These are phyloP conservation scores for Papilio polyxenes DNA, from an alignment of 1,140 invertebrate genomes.

Conservation along the genomic window DNA sequence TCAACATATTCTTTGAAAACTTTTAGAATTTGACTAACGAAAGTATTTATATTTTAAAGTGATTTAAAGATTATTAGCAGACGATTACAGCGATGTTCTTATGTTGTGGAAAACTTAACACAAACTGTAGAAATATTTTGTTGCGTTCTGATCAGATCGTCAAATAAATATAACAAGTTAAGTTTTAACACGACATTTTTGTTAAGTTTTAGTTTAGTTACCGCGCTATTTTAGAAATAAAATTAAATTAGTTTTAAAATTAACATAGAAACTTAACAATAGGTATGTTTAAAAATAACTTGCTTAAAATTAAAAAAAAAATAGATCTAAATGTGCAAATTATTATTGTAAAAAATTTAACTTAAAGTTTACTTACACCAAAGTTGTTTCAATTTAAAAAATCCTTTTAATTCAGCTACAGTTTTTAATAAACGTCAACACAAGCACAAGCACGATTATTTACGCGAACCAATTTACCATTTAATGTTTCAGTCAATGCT, in stretches of 20 bases:
- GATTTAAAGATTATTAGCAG: too few species aligned
- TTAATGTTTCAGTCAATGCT: conserved; percentile 40
- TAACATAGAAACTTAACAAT: not conserved
- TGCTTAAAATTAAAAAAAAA: not conserved
- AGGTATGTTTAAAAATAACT: not conserved
- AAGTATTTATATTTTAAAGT: not conserved
- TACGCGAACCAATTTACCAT: conserved; percentile 40
- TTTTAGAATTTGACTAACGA: not conserved
- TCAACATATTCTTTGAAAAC: too few species aligned
- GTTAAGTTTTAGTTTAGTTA: too few species aligned
- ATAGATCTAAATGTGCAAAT: not conserved
- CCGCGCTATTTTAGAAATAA: too few species aligned
- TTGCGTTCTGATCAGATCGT: too few species aligned
- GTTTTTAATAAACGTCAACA: conserved; percentile 48
- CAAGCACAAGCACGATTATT: conserved; percentile 41
- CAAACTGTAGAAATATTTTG: too few species aligned
- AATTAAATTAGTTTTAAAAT: too few species aligned
- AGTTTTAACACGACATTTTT: too few species aligned
- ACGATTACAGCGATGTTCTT: too few species aligned
- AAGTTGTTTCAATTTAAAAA: not conserved
- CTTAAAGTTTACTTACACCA: conserved; percentile 33
- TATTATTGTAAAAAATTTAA: not conserved
- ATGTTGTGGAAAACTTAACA: too few species aligned
- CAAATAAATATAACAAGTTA: too few species aligned
- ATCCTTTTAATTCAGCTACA: not conserved